Evolutionary conservation across 2,113 vertebrate genomes (phyloP).

Genomic region (Corythaixoides concolor): DNA sequence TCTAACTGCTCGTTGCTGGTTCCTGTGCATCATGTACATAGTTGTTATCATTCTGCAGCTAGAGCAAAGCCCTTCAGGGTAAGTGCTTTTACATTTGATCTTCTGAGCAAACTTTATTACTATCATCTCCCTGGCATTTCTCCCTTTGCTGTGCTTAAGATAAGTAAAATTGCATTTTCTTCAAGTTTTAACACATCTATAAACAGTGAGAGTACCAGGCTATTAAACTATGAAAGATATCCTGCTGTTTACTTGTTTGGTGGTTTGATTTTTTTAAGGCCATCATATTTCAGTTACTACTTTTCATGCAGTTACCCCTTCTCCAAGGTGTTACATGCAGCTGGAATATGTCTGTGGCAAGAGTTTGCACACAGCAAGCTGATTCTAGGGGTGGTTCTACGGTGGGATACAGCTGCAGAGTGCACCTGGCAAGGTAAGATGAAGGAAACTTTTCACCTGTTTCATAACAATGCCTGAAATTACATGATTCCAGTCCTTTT

Average conservation of each 20-base stretch:
- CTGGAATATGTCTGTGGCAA: neutral
- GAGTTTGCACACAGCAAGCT: neutral
- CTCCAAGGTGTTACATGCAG: neutral
- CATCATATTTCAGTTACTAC: neutral
- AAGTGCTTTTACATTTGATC: neutral
- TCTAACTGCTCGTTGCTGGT: neutral
- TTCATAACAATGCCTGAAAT: slow-evolving; percentile 21
- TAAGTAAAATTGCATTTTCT: neutral
- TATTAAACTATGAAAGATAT: neutral
- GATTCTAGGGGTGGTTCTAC: neutral
- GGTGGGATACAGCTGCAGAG: neutral
- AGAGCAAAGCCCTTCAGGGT: neutral
- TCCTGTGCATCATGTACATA: neutral
- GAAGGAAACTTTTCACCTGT: neutral
- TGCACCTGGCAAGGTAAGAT: neutral
- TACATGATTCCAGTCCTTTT: slow-evolving; percentile 1
- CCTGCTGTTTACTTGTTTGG: neutral
- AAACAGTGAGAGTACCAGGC: neutral
- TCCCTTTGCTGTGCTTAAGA: neutral
- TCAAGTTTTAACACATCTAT: neutral
- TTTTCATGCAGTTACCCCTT: neutral
- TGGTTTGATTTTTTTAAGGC: neutral
- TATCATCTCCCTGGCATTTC: neutral
- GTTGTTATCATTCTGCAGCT: neutral
- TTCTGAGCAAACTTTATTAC: neutral